Evolutionary conservation across 2,888 invertebrate species (phyloP).

Genomic region (Protodeltote pygarga): DNA sequence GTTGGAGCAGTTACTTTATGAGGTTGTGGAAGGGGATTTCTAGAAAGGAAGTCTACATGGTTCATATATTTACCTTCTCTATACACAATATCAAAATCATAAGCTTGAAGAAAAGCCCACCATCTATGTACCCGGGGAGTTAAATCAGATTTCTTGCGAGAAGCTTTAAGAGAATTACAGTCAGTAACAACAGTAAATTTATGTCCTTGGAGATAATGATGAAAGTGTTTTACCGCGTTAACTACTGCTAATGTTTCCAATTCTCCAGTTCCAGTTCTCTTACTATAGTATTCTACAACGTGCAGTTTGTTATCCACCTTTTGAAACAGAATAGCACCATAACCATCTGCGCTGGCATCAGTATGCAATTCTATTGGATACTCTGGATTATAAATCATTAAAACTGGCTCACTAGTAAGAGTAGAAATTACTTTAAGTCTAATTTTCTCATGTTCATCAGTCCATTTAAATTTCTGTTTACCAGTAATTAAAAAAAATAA

Average conservation of each 20-base stretch:
- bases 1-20: not conserved
- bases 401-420: conserved; percentile 21
- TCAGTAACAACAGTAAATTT: conserved; percentile 2
- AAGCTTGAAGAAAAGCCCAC: conserved; percentile 4
- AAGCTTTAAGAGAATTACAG: not conserved
- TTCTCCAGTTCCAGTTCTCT: not conserved
- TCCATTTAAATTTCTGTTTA: conserved; percentile 25
- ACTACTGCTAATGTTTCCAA: conserved; percentile 3
- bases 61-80: not conserved
- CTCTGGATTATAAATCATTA: conserved; percentile 38
- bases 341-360: conserved; percentile 40
- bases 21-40: not conserved
- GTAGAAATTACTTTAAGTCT: conserved; percentile 24
- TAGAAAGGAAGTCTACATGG: not conserved
- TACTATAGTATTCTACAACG: conserved; percentile 1
- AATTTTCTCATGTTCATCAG: conserved; percentile 16
- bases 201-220: not conserved
- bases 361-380: conserved; percentile 37
- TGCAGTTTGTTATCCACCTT: not conserved
- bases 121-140: not conserved
- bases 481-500: conserved; percentile 15
- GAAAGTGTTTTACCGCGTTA: not conserved
- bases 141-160: not conserved
- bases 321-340: conserved; percentile 23
- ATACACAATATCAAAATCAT: not conserved